A percentile compares a stretch with the other conserved stretches of the same genome.
These are phyloP conservation scores for Bombus waltoni DNA, from an alignment of 1,140 invertebrate genomes.

Conservation along the genomic window DNA sequence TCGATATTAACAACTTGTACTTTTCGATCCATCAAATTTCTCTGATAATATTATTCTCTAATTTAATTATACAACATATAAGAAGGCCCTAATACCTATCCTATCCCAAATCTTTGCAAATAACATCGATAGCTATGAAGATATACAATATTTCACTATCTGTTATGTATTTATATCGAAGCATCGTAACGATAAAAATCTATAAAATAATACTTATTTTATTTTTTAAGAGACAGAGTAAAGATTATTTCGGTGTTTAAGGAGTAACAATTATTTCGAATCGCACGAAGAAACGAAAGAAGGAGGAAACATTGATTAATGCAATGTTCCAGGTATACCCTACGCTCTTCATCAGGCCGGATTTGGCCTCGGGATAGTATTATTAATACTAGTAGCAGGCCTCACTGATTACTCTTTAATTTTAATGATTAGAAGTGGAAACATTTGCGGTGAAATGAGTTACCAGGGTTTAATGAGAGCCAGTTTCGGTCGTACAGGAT, in stretches of 20 bases:
- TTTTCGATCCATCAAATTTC: neutral
- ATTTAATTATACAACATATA: too few relatives aligned
- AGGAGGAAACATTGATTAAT: slow-evolving; percentile 2
- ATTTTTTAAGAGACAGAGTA: neutral
- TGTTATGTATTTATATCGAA: neutral
- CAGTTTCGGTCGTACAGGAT: slow-evolving; percentile 91
- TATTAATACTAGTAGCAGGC: slow-evolving; percentile 89
- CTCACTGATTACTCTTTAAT: slow-evolving; percentile 94
- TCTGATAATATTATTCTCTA: too few relatives aligned
- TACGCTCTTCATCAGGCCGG: slow-evolving; percentile 92
- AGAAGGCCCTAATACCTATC: too few relatives aligned
- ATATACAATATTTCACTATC: neutral
- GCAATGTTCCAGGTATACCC: slow-evolving; percentile 86
- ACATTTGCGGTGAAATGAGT: slow-evolving; percentile 91
- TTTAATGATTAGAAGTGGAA: slow-evolving; percentile 91
- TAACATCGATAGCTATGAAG: neutral
- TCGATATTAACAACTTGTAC: too few relatives aligned
- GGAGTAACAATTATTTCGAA: neutral
- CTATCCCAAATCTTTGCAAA: neutral
- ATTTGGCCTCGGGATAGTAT: slow-evolving; percentile 89
- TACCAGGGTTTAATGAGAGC: slow-evolving; percentile 94
- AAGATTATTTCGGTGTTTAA: slow-evolving; percentile 22
- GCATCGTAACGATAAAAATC: neutral
- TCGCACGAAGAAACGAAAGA: neutral
- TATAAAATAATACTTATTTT: neutral